Evolutionary conservation across 2,888 invertebrate species (phyloP).

Genomic region (Eledona agricola): DNA sequence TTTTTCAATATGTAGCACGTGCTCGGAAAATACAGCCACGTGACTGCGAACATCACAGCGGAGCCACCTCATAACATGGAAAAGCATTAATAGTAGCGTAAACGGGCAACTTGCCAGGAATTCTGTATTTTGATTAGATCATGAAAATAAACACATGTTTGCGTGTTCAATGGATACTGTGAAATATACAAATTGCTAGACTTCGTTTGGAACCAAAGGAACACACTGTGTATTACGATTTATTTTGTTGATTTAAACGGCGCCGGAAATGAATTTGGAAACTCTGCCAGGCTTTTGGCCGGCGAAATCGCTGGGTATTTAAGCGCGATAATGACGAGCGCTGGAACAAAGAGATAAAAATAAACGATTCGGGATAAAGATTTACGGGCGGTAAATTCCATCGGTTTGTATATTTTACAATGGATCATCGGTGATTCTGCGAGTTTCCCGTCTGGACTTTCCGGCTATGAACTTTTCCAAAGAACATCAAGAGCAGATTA

Average conservation of each 20-base stretch:
- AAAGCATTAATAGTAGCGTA: constrained; percentile 29
- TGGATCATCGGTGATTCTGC: constrained; percentile 2
- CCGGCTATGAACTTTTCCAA: neutral
- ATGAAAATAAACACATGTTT: constrained; percentile 41
- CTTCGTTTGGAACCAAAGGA: constrained; percentile 5
- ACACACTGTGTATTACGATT: constrained; percentile 7
- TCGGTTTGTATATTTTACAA: too few relatives aligned
- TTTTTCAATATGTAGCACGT: too few relatives aligned
- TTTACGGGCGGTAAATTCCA: too few relatives aligned
- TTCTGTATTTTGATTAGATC: constrained; percentile 39
- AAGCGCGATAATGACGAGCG: too few relatives aligned
- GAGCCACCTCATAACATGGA: constrained; percentile 11
- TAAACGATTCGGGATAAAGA: too few relatives aligned
- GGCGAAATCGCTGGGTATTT: too few relatives aligned
- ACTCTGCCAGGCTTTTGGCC: neutral
- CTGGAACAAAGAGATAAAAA: too few relatives aligned
- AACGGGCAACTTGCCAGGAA: constrained; percentile 37
- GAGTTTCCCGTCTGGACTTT: constrained; percentile 5
- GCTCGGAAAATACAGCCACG: constrained; percentile 17
- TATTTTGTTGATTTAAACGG: constrained; percentile 22
- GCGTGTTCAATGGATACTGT: constrained; percentile 35
- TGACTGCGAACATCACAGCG: constrained; percentile 9
- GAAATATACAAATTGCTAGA: constrained; percentile 32
- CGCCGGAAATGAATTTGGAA: constrained; percentile 13
- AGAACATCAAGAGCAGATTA: neutral